Conservation (phyloP, 2,888 invertebrate genomes). For the Mythimna loreyi region DNA sequence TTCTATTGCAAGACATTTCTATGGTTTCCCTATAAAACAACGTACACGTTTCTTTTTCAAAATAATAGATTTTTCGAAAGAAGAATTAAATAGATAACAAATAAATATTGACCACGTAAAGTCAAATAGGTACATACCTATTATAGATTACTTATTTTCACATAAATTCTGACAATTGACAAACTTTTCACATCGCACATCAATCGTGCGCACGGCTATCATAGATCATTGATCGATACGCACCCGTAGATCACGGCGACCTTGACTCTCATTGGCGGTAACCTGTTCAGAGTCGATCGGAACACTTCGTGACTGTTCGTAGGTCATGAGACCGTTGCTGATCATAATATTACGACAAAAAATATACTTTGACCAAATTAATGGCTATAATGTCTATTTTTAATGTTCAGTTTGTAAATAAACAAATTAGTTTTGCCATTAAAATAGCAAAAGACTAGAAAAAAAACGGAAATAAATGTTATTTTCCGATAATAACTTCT, state of each 20-base stretch:
- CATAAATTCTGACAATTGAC: slow-evolving; percentile 1
- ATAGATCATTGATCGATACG: slow-evolving; percentile 82
- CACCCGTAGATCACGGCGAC: slow-evolving; percentile 76
- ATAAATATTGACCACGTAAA: background rate
- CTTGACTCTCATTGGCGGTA: slow-evolving; percentile 82
- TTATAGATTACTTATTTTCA: slow-evolving; percentile 3
- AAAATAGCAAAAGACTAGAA: slow-evolving; percentile 26
- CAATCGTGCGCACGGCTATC: slow-evolving; percentile 54
- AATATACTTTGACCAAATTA: slow-evolving; percentile 51
- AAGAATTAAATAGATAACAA: background rate
- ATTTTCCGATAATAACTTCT: background rate
- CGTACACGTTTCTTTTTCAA: slow-evolving; percentile 4
- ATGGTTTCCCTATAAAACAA: slow-evolving; percentile 23
- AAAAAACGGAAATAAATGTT: slow-evolving; percentile 31
- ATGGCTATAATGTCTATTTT: slow-evolving; percentile 48
- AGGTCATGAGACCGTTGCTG: slow-evolving; percentile 67
- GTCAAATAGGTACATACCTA: background rate
- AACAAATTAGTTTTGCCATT: slow-evolving; percentile 39
- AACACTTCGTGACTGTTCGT: slow-evolving; percentile 74
- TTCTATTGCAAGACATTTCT: slow-evolving; percentile 40
- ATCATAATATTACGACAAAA: slow-evolving; percentile 69
- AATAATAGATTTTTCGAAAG: background rate
- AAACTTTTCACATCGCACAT: slow-evolving; percentile 43
- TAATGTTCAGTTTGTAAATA: slow-evolving; percentile 47
- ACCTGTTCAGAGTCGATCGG: slow-evolving; percentile 70